phyloP scores from a whole-genome alignment of 2,113 vertebrate species.

The Sylvietta virens region DNA sequence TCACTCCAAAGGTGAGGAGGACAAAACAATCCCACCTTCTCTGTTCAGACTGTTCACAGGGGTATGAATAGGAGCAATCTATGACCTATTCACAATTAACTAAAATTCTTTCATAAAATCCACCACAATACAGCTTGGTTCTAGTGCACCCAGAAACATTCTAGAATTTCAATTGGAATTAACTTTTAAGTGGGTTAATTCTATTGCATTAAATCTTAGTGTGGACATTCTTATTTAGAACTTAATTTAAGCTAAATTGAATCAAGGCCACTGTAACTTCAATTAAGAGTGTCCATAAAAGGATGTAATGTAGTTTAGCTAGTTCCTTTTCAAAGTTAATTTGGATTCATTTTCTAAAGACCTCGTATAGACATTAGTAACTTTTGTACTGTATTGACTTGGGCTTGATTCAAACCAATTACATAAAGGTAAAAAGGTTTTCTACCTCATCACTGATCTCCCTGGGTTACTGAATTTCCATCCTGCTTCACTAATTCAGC shows the following conservation, averaged over 20 bases:
- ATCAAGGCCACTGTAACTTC: constrained; percentile 51
- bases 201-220: constrained; percentile 32
- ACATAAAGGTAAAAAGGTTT: constrained; percentile 11
- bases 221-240: constrained; percentile 30
- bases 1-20: background rate
- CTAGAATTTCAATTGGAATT: constrained; percentile 33
- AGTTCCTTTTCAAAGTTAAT: constrained; percentile 37
- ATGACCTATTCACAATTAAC: background rate
- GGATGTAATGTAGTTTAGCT: constrained; percentile 18
- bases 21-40: background rate
- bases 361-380: background rate
- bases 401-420: constrained; percentile 9
- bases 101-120: background rate
- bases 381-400: constrained; percentile 21
- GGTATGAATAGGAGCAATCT: background rate
- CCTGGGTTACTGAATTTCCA: background rate
- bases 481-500: background rate
- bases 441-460: background rate
- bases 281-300: constrained; percentile 49
- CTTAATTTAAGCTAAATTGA: constrained; percentile 49
- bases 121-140: background rate
- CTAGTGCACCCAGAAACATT: background rate
- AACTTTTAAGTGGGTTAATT: constrained; percentile 44
- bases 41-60: background rate
- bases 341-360: constrained; percentile 20